phyloP scores from a whole-genome alignment of 2,797 vertebrate species.

The Erithacus rubecula region DNA sequence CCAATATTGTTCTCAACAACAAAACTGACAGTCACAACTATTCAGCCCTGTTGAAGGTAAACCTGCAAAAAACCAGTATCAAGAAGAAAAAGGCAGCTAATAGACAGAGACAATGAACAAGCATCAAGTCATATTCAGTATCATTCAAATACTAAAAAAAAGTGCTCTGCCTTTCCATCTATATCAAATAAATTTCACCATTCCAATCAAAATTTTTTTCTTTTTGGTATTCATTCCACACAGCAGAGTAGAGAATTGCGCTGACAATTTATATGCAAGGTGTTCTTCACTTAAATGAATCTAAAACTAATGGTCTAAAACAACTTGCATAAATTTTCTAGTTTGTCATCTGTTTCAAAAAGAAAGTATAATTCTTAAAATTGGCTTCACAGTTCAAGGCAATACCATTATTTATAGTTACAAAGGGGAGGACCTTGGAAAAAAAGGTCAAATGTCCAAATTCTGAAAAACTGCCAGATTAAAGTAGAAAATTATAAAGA shows the following conservation, averaged over 20 bases:
- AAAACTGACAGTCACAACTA: neutral
- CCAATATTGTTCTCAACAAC: neutral
- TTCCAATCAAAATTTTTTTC: neutral
- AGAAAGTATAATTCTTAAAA: neutral
- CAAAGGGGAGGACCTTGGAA: neutral
- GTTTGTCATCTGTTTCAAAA: neutral
- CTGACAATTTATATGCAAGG: neutral
- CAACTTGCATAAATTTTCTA: neutral
- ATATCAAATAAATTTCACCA: neutral
- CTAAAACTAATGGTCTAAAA: neutral
- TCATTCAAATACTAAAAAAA: neutral
- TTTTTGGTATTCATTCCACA: neutral
- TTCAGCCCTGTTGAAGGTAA: neutral
- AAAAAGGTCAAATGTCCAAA: neutral
- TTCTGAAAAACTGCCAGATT: neutral
- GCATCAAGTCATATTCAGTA: neutral
- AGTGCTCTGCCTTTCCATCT: neutral
- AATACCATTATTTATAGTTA: neutral
- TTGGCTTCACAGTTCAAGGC: neutral
- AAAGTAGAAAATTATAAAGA: neutral
- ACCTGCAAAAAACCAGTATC: neutral
- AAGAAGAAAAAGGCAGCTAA: neutral
- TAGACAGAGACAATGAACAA: neutral
- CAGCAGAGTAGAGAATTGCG: neutral
- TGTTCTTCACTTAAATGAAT: neutral